These are phyloP conservation scores for Andrena haemorrhoa DNA, from an alignment of 2,888 invertebrate genomes.

Conservation along the genomic window DNA sequence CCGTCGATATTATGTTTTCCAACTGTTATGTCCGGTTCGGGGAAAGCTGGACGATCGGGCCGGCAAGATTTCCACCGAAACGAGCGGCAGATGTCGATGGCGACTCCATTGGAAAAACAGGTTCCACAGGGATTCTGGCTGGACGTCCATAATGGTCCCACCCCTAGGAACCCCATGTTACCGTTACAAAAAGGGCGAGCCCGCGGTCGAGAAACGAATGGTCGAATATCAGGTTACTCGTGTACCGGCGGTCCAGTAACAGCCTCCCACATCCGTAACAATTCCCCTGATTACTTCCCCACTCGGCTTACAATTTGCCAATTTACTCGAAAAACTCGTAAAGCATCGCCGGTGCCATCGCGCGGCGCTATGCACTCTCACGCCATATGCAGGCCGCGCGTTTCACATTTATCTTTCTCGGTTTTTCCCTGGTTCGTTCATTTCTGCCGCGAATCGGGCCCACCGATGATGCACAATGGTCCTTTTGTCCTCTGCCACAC, in stretches of 20 bases:
- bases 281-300: slow-evolving; percentile 82
- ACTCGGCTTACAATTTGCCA: slow-evolving; percentile 81
- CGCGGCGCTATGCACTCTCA: slow-evolving; percentile 30
- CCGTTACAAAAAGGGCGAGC: slow-evolving; percentile 63
- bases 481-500: slow-evolving; percentile 22
- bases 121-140: slow-evolving; percentile 73
- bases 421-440: slow-evolving; percentile 55
- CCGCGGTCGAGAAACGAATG: slow-evolving; percentile 55
- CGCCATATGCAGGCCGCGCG: slow-evolving; percentile 73
- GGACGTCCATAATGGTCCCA: slow-evolving; percentile 64
- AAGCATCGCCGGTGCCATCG: slow-evolving; percentile 74
- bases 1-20: slow-evolving; percentile 26
- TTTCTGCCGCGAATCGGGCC: slow-evolving; percentile 42
- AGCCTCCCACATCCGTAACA: slow-evolving; percentile 81
- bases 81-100: slow-evolving; percentile 82
- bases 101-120: slow-evolving; percentile 79
- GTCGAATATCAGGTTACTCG: slow-evolving; percentile 80
- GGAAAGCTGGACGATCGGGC: slow-evolving; percentile 29
- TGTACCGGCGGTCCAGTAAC: slow-evolving; percentile 74
- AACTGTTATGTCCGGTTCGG: slow-evolving; percentile 10
- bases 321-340: slow-evolving; percentile 81
- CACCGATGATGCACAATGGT: slow-evolving; percentile 56
- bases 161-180: slow-evolving; percentile 69
- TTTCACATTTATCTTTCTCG: slow-evolving; percentile 52
- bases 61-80: slow-evolving; percentile 59